Conservation (phyloP, 2,113 vertebrate genomes). For the Regulus satrapa region DNA sequence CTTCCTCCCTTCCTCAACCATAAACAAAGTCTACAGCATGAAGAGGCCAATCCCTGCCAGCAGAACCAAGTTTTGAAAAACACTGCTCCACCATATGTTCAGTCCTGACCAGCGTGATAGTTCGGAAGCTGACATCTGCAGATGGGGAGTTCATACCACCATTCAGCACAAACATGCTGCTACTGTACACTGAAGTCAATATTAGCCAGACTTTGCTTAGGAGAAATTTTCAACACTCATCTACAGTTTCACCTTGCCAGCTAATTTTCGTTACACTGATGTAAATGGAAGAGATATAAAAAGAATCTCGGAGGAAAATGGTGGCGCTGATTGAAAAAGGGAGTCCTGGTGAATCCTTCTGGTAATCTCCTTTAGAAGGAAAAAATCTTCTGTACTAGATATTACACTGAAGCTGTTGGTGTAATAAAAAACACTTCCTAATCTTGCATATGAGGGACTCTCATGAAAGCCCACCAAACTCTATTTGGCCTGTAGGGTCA, state of each 20-base stretch:
- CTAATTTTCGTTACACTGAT: background rate
- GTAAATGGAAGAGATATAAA: background rate
- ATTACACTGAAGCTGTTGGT: background rate
- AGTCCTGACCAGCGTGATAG: slow-evolving; percentile 3
- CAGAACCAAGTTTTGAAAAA: slow-evolving; percentile 46
- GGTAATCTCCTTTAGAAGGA: background rate
- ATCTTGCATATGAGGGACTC: background rate
- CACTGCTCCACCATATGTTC: slow-evolving; percentile 40
- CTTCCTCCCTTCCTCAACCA: background rate
- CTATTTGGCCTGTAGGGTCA: background rate
- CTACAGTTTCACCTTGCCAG: background rate
- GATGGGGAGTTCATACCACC: slow-evolving; percentile 6
- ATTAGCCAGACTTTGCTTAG: slow-evolving; percentile 21
- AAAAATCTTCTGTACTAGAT: background rate
- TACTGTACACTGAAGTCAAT: background rate
- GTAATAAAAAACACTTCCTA: background rate
- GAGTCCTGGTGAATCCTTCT: background rate
- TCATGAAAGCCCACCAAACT: background rate
- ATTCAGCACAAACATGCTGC: background rate
- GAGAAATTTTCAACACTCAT: background rate
- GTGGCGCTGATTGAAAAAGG: background rate
- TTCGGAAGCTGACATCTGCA: slow-evolving; percentile 27
- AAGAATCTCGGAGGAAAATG: background rate
- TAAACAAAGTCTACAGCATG: slow-evolving; percentile 39
- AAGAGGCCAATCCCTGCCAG: slow-evolving; percentile 46